Evolutionary conservation across 2,113 vertebrate genomes (phyloP).

Genomic region (Macquaria australasica): DNA sequence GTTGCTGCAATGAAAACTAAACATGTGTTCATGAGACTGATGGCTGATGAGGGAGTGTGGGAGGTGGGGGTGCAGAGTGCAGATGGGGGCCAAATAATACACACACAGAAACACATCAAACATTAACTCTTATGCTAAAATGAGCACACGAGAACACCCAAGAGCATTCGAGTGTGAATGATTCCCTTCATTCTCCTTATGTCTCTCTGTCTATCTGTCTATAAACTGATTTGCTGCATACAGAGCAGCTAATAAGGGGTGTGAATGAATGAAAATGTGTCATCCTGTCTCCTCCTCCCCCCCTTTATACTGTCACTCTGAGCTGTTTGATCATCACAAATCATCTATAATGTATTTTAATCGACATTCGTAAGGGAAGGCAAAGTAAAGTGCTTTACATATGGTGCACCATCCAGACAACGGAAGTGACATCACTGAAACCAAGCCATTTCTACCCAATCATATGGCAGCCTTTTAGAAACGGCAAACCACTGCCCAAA

Average conservation of each 20-base stretch:
- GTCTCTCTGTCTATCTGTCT: not conserved
- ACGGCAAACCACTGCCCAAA: no score
- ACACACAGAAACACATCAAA: constrained; percentile 1
- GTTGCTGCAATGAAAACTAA: constrained; percentile 40
- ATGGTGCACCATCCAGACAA: no score
- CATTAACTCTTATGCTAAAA: not conserved
- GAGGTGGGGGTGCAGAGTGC: constrained; percentile 1
- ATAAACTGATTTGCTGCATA: constrained; percentile 4
- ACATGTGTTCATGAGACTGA: constrained; percentile 64
- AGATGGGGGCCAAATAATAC: constrained; percentile 41
- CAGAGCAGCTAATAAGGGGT: constrained; percentile 34
- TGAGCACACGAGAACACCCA: not conserved
- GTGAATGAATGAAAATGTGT: constrained; percentile 34
- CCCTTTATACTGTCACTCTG: constrained; percentile 26
- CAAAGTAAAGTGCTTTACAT: not conserved
- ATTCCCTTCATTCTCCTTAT: not conserved
- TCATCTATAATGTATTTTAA: constrained; percentile 30
- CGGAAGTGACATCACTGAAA: not conserved
- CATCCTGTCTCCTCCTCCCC: not conserved
- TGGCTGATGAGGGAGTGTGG: constrained; percentile 20
- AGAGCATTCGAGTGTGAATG: not conserved
- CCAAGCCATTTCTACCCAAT: not conserved
- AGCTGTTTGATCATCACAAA: constrained; percentile 44
- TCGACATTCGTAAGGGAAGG: not conserved
- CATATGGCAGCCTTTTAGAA: no score